Evolutionary conservation across 23 tunicate genomes (phyloP).

Genomic region (Styela plicata): DNA sequence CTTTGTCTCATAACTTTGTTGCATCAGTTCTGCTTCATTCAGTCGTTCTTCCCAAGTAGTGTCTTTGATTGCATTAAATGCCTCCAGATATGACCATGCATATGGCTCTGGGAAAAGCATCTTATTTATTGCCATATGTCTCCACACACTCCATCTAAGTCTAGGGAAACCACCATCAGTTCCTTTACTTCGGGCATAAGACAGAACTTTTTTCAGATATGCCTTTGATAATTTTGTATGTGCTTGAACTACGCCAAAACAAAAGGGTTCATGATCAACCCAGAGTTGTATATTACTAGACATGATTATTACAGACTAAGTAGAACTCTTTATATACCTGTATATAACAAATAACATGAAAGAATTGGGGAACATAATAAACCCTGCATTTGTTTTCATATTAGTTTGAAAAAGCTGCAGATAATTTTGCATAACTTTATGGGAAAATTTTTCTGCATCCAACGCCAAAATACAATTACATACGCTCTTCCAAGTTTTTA

Average conservation of each 20-base stretch:
- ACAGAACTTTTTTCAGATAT: conserved; percentile 71
- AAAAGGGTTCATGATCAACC: conserved; percentile 68
- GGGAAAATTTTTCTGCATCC: too few species aligned
- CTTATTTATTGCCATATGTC: conserved; percentile 92
- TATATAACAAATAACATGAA: too few species aligned
- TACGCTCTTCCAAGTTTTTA: too few species aligned
- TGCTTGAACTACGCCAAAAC: conserved; percentile 66
- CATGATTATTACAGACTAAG: too few species aligned
- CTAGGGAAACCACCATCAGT: conserved; percentile 83
- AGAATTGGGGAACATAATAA: too few species aligned
- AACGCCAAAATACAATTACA: too few species aligned
- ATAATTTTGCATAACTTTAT: too few species aligned
- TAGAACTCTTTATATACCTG: too few species aligned
- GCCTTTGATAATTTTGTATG: conserved; percentile 66
- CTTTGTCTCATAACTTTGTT: conserved; percentile 44
- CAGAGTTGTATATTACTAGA: conserved; percentile 35
- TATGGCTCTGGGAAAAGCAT: conserved; percentile 74
- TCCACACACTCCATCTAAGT: conserved; percentile 79
- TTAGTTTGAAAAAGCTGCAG: too few species aligned
- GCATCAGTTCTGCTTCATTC: conserved; percentile 65
- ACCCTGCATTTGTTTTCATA: too few species aligned
- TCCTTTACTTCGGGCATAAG: conserved; percentile 75
- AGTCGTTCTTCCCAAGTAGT: conserved; percentile 53
- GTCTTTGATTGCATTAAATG: conserved; percentile 44
- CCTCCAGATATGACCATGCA: conserved; percentile 83